Percentiles rank a stretch among this genome's conserved stretches.
Conservation (phyloP, 2,888 invertebrate genomes). For the Drosophila stalkeri region DNA sequence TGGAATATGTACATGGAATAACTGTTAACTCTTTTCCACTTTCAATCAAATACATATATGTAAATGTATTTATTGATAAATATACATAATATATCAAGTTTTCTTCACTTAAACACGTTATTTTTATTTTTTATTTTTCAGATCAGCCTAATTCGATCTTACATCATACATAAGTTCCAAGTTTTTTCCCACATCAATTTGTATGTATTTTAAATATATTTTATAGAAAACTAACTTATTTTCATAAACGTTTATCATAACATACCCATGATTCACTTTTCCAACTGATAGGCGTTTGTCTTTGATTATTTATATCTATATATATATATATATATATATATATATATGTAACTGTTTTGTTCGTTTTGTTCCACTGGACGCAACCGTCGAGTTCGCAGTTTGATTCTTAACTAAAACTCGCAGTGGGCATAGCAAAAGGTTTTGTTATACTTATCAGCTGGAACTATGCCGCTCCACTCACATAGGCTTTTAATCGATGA, state of each 20-base stretch:
- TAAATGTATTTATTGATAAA: not conserved
- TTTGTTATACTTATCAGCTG: constrained; percentile 17
- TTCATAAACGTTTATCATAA: constrained; percentile 1
- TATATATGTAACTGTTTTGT: not conserved
- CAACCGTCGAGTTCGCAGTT: constrained; percentile 20
- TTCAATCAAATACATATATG: not conserved
- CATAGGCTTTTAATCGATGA: constrained; percentile 3
- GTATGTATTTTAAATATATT: not conserved
- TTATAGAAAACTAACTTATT: not conserved
- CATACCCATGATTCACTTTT: constrained; percentile 56
- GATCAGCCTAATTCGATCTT: not conserved
- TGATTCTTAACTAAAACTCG: constrained; percentile 21
- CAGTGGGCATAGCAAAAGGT: not conserved
- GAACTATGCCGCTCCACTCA: not conserved
- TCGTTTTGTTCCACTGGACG: not conserved
- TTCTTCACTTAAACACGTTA: not conserved
- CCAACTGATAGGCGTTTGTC: constrained; percentile 19
- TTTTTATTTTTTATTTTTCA: not conserved
- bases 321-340: not conserved
- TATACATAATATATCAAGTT: not conserved
- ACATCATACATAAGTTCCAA: not conserved
- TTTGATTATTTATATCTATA: constrained; percentile 4
- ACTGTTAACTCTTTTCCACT: not conserved
- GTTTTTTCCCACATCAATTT: not conserved
- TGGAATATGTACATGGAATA: not conserved